Base-by-base conservation (phyloP, 2,888 invertebrate genomes). In the Pteria penguin region DNA sequence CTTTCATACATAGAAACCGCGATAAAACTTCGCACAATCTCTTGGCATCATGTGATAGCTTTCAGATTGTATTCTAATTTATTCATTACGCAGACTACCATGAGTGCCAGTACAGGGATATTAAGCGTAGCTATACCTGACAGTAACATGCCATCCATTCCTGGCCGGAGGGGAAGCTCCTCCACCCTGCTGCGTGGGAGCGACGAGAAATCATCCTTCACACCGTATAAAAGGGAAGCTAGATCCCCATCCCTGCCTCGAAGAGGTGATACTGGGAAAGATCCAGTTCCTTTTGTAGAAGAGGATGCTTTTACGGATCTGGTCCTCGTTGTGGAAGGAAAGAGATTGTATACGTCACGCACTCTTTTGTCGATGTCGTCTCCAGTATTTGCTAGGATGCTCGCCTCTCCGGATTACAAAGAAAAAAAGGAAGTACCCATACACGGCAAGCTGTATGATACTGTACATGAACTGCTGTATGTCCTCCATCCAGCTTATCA, bases 401-500 rank as follows among this genome's bases (percentile, higher is more conserved):
- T 76, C 36, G 63, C 68, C 4, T 63, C 72, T 4, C 68, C 31
- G 11, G 76, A 68, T 4, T 57, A 66, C 5, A 72, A 72, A 26
- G 76, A 72, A 5, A 72, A 72, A 61, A 31, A 55, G 26, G 76
- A 76, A 57, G 45, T 76, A 31, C 72, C 67, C 2, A 33, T 76
- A 14, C 55, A 32, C 29, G 76, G 76, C 26, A 76, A 72, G 54
- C 33, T 36, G n/a, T 68, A 68, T 57, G 76, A 76, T 26, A 54
- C 71, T 26, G 52, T 72, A 24, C 67, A 72, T 8, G 76, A 76
- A 45, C 32, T 76, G 2, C 55, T 76, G 22, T 76, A 76, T 52
- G 66, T 76, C 5, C 62, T 76, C 4, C 76, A 76, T 31, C 76
- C 76, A 24, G 76, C 76, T 1, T 76, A 76, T 55, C 76, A 76